Base-by-base conservation (phyloP, 2,113 vertebrate species). In the Ailurus styani region DNA sequence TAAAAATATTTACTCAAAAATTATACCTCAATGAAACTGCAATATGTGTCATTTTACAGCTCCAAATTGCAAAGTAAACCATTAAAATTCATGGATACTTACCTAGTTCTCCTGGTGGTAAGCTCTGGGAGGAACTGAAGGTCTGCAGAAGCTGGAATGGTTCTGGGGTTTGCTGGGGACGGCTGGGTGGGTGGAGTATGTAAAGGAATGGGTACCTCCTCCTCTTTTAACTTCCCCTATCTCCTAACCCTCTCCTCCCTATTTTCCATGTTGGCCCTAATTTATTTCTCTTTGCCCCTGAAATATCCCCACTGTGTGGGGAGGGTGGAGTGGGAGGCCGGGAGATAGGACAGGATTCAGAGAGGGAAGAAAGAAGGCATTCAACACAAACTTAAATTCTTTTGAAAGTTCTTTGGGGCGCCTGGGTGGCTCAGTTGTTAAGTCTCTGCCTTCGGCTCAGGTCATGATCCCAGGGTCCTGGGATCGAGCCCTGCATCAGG, bases 1-100 rank as follows among this genome's bases (percentile, higher is more conserved):
- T 95, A 57, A 91, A 94, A 95, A 77, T 73, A 77, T 94, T 94
- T 96, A 95, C 66, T 97, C 90, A 93, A 75, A 90, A 94, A 93
- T 93, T 88, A 66, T 17, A 85, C 84, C 10, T 83, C 95, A 82
- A 40, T 93, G 42, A 93, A 93, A 96, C 45, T 66, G 40, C 14
- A 60, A 66, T 27, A 60, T 82, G 37, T 64, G 55, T 96, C 50
- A 72, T 57, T 91, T 94, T 93, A 90, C 21, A 72, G 20, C 66
- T 87, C 45, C 64, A 83, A 77, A 87, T 42, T 57, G 50, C 90
- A 88, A 81, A 82, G 60, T 62, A 95, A 97, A 91, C 50, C 66
- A 70, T n/a, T 82, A 81, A 7, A 54, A 47, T 81, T 47, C 82
- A 11, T 85, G 37, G 70, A 52, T 89, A 62, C 40, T 73, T 70